Percentiles rank a stretch among this genome's conserved stretches.
Conservation (phyloP, 2,888 invertebrate species). For the Abscondita cerata region DNA sequence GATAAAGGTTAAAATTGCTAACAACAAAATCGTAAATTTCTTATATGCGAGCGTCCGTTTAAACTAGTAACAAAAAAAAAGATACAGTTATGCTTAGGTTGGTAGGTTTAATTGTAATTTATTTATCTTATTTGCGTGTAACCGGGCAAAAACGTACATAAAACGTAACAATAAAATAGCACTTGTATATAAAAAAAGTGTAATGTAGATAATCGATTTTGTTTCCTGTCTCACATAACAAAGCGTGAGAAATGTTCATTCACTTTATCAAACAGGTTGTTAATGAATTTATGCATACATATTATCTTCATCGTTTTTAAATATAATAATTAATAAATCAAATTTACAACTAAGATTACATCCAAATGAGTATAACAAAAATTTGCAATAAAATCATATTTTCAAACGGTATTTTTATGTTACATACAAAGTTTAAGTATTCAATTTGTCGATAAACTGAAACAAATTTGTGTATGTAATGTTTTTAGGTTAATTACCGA, state of each 20-base stretch:
- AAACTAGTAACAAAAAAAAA: background rate
- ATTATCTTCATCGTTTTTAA: constrained; percentile 8
- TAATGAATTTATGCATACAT: constrained; percentile 22
- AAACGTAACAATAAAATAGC: constrained; percentile 5
- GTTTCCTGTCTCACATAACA: constrained; percentile 31
- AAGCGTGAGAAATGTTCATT: constrained; percentile 34
- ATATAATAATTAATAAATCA: constrained; percentile 21
- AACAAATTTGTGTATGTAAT: background rate
- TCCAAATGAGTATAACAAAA: background rate
- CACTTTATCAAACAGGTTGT: constrained; percentile 15
- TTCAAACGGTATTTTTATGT: background rate
- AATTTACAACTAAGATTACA: constrained; percentile 7
- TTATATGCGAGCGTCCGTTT: background rate
- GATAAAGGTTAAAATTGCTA: constrained; percentile 6
- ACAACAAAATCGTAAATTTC: constrained; percentile 11
- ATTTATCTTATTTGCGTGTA: constrained; percentile 16
- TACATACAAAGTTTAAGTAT: background rate
- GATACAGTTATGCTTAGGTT: background rate
- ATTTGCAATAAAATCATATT: background rate
- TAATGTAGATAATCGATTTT: constrained; percentile 26
- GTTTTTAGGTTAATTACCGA: constrained; percentile 2
- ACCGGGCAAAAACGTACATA: constrained; percentile 14
- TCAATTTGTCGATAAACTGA: background rate
- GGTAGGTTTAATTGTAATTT: background rate
- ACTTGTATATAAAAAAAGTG: constrained; percentile 23